Percentiles rank a stretch among this genome's conserved stretches.
Evolutionary conservation across 2,113 vertebrate species (phyloP).

Genomic region (Hydrolagus affinis): DNA sequence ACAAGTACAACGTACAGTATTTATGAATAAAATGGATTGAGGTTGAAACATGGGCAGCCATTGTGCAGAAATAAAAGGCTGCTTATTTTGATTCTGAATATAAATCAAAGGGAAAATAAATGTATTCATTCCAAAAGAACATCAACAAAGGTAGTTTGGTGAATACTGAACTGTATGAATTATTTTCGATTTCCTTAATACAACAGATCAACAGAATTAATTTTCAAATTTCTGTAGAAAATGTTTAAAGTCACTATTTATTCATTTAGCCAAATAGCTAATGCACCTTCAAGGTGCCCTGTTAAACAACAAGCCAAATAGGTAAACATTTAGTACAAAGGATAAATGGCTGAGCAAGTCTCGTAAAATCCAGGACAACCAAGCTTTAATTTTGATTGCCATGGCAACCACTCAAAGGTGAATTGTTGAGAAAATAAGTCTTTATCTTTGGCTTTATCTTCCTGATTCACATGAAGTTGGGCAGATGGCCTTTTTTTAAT

Average conservation of each 20-base stretch:
- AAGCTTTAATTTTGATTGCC: background rate
- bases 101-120: no score
- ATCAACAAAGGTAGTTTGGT: no score
- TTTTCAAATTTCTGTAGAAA: background rate
- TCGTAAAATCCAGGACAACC: background rate
- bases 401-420: background rate
- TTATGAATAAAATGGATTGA: background rate
- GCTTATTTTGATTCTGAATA: no score
- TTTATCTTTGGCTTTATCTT: conserved; percentile 11
- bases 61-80: no score
- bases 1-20: background rate
- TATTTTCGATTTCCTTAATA: background rate
- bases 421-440: background rate
- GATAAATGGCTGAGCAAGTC: background rate
- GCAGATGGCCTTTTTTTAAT: background rate
- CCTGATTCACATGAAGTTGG: background rate
- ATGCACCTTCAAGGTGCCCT: background rate
- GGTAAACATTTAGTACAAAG: background rate
- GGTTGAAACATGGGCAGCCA: no score
- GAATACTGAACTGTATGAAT: no score
- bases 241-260: background rate
- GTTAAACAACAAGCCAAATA: background rate
- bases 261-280: background rate
- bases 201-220: background rate
- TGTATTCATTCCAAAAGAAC: no score